Conservation (phyloP, 1,140 invertebrate genomes). For the Cyrtorhinus lividipennis region DNA sequence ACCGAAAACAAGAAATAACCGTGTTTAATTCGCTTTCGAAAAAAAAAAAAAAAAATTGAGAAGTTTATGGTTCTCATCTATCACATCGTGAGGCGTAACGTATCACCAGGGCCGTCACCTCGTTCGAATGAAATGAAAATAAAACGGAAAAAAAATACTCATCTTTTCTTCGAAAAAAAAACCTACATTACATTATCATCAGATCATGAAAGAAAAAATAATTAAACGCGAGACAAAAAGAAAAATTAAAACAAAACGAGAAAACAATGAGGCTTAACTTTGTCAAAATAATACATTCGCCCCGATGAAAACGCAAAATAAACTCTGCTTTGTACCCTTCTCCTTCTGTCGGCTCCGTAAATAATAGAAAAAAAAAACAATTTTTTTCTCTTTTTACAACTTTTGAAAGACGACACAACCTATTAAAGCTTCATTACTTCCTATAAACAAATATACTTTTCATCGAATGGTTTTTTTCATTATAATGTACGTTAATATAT, state of each 20-base stretch:
- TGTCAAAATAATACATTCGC: background rate
- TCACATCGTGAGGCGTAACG: constrained; percentile 2
- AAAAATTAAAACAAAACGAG: constrained; percentile 2
- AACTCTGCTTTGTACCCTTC: constrained; percentile 20
- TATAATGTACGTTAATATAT: constrained; percentile 8
- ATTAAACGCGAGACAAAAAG: background rate
- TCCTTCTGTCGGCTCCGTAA: too few species aligned
- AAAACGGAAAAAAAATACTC: background rate
- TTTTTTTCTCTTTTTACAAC: background rate
- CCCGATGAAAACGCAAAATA: constrained; percentile 1
- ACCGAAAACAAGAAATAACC: background rate
- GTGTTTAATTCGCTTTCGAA: background rate
- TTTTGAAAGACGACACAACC: constrained; percentile 22
- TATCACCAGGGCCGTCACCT: background rate
- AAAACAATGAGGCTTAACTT: background rate
- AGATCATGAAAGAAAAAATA: background rate
- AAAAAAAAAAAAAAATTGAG: too few species aligned
- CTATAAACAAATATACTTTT: constrained; percentile 20
- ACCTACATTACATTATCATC: background rate
- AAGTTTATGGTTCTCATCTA: too few species aligned
- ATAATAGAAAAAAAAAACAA: too few species aligned
- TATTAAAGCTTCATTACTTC: constrained; percentile 21
- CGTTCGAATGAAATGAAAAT: background rate
- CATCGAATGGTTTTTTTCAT: constrained; percentile 14
- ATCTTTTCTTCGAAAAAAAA: background rate